Conservation (phyloP, 2,113 vertebrate species). For the Capricornis sumatraensis region DNA sequence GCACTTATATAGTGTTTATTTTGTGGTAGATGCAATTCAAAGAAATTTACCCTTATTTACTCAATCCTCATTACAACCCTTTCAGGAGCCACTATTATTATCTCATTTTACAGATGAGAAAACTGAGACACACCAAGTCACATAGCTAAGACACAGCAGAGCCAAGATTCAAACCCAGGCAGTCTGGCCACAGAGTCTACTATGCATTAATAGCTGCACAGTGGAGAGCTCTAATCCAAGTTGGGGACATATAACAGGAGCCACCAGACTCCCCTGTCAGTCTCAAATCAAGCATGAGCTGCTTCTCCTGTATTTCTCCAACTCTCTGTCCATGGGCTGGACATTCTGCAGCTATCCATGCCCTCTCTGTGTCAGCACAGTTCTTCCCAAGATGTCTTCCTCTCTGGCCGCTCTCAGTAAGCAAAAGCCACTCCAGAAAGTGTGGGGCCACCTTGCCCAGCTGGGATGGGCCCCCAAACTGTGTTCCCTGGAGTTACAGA, state of each 20-base stretch:
- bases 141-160: not conserved
- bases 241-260: not conserved
- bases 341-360: rapidly evolving
- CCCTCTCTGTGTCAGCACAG: not conserved
- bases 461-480: not conserved
- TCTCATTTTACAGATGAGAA: not conserved
- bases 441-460: not conserved
- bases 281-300: not conserved
- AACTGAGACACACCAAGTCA: not conserved
- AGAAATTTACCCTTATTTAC: not conserved
- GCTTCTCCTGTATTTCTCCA: not conserved
- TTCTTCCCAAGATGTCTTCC: not conserved
- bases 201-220: not conserved
- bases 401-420: not conserved
- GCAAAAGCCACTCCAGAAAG: not conserved
- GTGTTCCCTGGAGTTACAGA: not conserved
- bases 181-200: not conserved
- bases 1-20: not conserved
- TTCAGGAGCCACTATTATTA: not conserved
- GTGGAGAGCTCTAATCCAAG: not conserved
- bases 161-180: not conserved
- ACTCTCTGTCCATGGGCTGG: not conserved
- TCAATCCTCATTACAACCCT: not conserved
- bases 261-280: not conserved
- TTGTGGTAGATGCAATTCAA: not conserved